Evolutionary conservation across 2,797 vertebrate genomes (phyloP).

Genomic region (Apogon talboti): DNA sequence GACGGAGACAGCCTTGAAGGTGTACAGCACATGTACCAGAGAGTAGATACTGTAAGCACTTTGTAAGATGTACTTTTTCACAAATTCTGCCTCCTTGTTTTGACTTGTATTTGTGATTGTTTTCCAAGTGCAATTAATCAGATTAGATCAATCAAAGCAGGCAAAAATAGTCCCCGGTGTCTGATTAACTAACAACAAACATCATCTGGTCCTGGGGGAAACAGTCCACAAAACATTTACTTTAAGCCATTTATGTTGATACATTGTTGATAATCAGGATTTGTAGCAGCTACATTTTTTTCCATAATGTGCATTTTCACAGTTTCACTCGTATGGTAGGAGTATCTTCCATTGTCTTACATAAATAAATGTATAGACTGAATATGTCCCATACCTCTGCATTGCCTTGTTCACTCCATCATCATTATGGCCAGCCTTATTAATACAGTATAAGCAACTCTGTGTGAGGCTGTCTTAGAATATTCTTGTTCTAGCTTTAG

Average conservation of each 20-base stretch:
- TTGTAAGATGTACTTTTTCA: slow-evolving; percentile 10
- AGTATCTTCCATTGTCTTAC: not conserved
- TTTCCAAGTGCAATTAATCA: not conserved
- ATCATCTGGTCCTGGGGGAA: not conserved
- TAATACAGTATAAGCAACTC: not conserved
- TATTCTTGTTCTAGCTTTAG: not conserved
- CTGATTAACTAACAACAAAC: slow-evolving; percentile 4
- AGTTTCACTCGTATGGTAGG: not conserved
- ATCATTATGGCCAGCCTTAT: not conserved
- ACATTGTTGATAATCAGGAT: not conserved
- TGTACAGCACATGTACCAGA: slow-evolving; percentile 47
- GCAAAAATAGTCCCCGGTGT: not conserved
- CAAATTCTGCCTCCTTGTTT: slow-evolving; percentile 8
- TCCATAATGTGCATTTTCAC: not conserved
- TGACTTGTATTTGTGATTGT: not conserved
- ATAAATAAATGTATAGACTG: not conserved
- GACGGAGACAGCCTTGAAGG: slow-evolving; percentile 42
- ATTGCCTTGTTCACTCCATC: not conserved
- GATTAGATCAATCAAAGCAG: slow-evolving; percentile 6
- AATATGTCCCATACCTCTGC: not conserved
- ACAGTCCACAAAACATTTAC: not conserved
- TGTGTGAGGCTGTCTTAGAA: not conserved
- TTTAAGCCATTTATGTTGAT: not conserved
- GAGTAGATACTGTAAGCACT: slow-evolving; percentile 10
- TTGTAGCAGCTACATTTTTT: not conserved